These are phyloP conservation scores for Theristicus caerulescens DNA, from an alignment of 2,113 vertebrate genomes.

Conservation along the genomic window DNA sequence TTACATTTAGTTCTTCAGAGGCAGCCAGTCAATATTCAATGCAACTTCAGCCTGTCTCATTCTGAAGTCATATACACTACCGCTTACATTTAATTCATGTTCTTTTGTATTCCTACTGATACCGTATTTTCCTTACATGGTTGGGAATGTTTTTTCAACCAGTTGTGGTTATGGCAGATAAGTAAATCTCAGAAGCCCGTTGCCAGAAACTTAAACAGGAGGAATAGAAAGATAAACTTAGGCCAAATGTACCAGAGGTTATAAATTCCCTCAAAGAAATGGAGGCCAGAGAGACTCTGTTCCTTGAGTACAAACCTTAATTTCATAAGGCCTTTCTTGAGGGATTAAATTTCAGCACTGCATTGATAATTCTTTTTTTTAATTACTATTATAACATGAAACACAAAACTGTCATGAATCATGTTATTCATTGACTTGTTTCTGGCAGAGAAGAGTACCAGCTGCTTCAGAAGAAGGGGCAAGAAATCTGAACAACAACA, in stretches of 20 bases:
- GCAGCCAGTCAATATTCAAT: neutral
- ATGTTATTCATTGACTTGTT: neutral
- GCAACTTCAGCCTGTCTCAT: neutral
- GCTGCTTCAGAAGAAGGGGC: neutral
- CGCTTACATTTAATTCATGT: neutral
- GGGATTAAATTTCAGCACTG: neutral
- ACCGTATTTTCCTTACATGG: neutral
- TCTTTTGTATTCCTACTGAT: neutral
- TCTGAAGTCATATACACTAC: neutral
- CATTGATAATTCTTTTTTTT: neutral
- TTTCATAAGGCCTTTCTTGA: neutral
- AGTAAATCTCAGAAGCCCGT: neutral
- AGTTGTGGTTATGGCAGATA: neutral
- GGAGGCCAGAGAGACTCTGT: neutral
- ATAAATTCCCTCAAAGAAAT: neutral
- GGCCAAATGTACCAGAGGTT: neutral
- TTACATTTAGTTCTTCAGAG: neutral
- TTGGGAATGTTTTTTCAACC: neutral
- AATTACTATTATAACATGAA: neutral
- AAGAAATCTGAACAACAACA: neutral
- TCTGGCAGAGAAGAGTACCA: neutral
- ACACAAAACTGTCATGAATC: neutral
- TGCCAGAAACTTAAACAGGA: neutral
- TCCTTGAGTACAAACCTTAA: neutral
- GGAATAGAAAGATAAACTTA: neutral